Base-by-base conservation (phyloP, 2,888 invertebrate species). In the Agonopterix arenella region DNA sequence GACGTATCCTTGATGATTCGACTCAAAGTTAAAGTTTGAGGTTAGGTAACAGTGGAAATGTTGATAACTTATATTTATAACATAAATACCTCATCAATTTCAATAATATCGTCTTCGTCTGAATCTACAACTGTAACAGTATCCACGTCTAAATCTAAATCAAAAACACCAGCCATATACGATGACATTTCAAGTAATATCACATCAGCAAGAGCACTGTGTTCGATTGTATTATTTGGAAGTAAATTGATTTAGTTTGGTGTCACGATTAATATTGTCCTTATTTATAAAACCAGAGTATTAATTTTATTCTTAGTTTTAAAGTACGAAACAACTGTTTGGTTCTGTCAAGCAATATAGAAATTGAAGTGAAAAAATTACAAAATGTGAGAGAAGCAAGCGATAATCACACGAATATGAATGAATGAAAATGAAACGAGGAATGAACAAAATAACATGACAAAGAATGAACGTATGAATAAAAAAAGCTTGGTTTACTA, bases 101-200 rank as follows among this genome's bases (percentile, higher is more conserved):
- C 96, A 77, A 97, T 94, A 78, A 94, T 94, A 90, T 98, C 98
- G 79, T 97, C 97, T 66, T 96, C 95, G 70, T 95, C 95, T 76
- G 94, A 94, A 80, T 95, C 94, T 73, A 91, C 93, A 62, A 92
- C 90, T 56, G 90, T 89, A 64, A 91, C 90, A 55, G 91, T 89
- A 78, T 91, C 91, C 68, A 89, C 88, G 79, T 93, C 93, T 75
- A 97, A 91, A 88, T 98, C 97, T 84, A 98, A 93, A 91, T 97
- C 97, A 86, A 98, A 97, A 82, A 97, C 95, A 85, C 95, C 97
- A 81, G 95, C 94, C 94, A 95, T 94, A 86, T 88, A 89, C 65
- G 90, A 90, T 88, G 90, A 89, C 90, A 90, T 89, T 83, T 85
- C 88, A 84, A 46, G 68, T 82, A 80, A 72, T 18, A 80, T 83